phyloP scores from a whole-genome alignment of 2,797 vertebrate species.

The Falco rusticolus region DNA sequence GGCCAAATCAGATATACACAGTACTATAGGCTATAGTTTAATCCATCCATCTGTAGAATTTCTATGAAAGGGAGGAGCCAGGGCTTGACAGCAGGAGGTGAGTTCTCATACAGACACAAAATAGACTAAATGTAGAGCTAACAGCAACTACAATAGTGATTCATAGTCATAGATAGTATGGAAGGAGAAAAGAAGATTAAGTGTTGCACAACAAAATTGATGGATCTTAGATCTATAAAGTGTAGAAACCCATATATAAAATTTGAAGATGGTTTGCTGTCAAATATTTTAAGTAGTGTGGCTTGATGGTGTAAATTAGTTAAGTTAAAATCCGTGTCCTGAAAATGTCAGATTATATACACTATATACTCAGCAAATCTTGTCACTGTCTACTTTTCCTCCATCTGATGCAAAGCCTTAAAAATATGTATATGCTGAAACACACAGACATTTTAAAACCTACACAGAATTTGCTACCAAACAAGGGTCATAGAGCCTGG shows the following conservation, averaged over 20 bases:
- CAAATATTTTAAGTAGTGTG: neutral
- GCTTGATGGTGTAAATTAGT: constrained; percentile 55
- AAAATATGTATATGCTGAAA: constrained; percentile 23
- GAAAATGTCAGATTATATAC: constrained; percentile 62
- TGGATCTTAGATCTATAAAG: constrained; percentile 27
- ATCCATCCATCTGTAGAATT: neutral
- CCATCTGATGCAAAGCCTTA: constrained; percentile 50
- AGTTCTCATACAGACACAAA: neutral
- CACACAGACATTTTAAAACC: constrained; percentile 23
- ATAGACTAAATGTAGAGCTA: neutral
- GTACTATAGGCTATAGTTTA: neutral
- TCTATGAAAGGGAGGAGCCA: neutral
- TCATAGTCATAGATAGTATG: neutral
- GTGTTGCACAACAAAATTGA: neutral
- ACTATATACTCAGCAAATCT: constrained; percentile 30
- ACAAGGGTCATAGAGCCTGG: neutral
- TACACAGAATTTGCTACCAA: neutral
- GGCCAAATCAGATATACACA: neutral
- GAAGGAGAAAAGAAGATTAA: constrained; percentile 43
- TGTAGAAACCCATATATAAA: neutral
- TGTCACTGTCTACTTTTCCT: constrained; percentile 49
- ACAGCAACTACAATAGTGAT: neutral
- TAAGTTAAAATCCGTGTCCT: constrained; percentile 53
- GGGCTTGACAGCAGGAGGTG: neutral
- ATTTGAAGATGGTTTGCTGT: constrained; percentile 19